These are phyloP conservation scores for Anaspis maculata DNA, from an alignment of 2,888 invertebrate species.

Conservation along the genomic window DNA sequence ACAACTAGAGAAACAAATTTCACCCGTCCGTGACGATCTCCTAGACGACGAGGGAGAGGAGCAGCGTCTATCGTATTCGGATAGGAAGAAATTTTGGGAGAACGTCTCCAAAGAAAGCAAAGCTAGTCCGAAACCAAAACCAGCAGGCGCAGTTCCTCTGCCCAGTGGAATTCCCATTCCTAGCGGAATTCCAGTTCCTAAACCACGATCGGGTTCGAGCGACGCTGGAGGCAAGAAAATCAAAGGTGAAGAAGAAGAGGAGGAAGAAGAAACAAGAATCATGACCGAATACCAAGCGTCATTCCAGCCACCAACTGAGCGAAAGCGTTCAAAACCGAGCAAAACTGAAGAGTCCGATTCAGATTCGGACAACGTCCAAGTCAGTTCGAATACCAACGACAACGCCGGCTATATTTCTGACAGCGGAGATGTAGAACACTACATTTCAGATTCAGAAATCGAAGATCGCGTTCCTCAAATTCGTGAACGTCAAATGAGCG, in stretches of 20 bases:
- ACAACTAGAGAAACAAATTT: constrained; percentile 26
- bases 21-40: constrained; percentile 33
- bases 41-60: constrained; percentile 27
- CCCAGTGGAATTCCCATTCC: constrained; percentile 25
- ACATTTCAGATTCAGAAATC: constrained; percentile 41
- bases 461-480: constrained; percentile 42
- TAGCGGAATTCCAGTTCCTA: constrained; percentile 36
- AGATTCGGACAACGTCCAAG: constrained; percentile 36
- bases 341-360: constrained; percentile 28
- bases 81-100: constrained; percentile 48
- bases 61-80: constrained; percentile 40
- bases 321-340: constrained; percentile 8
- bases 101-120: constrained; percentile 32
- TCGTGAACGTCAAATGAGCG: constrained; percentile 40
- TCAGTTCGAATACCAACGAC: constrained; percentile 25
- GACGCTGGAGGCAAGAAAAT: constrained; percentile 11
- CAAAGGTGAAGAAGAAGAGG: constrained; percentile 5
- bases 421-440: constrained; percentile 40
- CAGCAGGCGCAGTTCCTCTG: too few relatives aligned
- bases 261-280: constrained; percentile 19
- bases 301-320: constrained; percentile 30
- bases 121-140: constrained; percentile 27
- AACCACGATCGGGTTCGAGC: constrained; percentile 36
- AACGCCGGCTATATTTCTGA: constrained; percentile 41
- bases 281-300: constrained; percentile 39